Evolutionary conservation across 2,797 vertebrate genomes (phyloP).

Genomic region (Odontamblyopus rebecca): DNA sequence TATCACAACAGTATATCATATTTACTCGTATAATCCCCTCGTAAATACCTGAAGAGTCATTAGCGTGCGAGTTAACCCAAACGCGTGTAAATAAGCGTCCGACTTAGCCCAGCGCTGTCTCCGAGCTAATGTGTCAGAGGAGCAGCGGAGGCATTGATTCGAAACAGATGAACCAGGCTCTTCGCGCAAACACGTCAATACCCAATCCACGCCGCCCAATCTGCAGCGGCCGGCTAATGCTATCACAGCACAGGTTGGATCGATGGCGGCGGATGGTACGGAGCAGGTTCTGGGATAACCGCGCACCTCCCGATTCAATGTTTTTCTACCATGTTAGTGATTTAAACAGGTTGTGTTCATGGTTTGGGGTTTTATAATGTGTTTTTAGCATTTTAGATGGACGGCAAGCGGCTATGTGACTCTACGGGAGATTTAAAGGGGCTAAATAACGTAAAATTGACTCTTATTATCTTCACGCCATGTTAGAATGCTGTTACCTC

Average conservation of each 20-base stretch:
- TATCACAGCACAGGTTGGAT: slow-evolving; percentile 1
- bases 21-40: not conserved
- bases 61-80: not conserved
- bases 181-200: slow-evolving; percentile 1
- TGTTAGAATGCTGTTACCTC: too few species aligned
- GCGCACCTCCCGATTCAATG: too few species aligned
- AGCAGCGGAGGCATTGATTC: not conserved
- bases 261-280: not conserved
- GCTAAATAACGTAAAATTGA: too few species aligned
- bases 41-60: not conserved
- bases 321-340: too few species aligned
- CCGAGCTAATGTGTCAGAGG: not conserved
- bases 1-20: too few species aligned
- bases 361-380: too few species aligned
- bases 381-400: too few species aligned
- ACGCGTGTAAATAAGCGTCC: not conserved
- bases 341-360: too few species aligned
- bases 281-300: too few species aligned
- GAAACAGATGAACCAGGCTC: not conserved
- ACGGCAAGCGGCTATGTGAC: too few species aligned
- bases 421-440: too few species aligned
- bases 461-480: too few species aligned
- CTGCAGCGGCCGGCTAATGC: not conserved
- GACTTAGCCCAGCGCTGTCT: not conserved
- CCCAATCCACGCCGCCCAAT: not conserved